Evolutionary conservation across 23 tunicate species (phyloP).

Genomic region (Oikopleura dioica): DNA sequence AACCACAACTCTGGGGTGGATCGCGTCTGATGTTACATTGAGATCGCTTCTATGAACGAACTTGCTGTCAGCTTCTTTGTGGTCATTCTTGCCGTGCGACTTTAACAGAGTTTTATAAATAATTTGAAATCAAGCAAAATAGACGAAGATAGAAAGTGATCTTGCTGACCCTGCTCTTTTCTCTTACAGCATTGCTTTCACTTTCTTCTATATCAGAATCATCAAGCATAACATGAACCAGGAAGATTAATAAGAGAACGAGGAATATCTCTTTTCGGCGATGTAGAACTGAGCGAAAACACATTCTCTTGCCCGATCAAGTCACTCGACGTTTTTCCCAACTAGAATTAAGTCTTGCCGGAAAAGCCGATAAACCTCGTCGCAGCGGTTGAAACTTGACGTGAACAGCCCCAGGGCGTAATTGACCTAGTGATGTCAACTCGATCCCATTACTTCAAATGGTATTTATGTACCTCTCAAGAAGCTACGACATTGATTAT

Average conservation of each 20-base stretch:
- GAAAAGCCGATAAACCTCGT: no score
- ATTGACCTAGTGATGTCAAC: no score
- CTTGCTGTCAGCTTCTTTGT: neutral
- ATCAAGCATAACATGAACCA: neutral
- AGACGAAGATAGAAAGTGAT: neutral
- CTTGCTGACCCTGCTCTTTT: neutral
- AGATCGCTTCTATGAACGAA: neutral
- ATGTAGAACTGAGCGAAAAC: neutral
- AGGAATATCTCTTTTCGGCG: neutral
- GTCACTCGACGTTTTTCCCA: no score
- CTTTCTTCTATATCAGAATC: neutral
- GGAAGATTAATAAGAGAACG: neutral
- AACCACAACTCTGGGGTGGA: constrained; percentile 18
- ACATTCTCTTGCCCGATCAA: no score
- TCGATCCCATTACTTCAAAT: no score
- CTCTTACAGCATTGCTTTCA: neutral
- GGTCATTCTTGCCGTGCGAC: no score
- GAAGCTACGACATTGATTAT: no score
- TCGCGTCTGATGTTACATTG: neutral
- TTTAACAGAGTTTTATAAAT: no score
- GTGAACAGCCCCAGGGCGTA: no score
- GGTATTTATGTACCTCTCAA: no score
- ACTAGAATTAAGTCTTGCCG: no score
- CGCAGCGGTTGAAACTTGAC: no score
- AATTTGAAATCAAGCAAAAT: neutral